phyloP scores from a whole-genome alignment of 2,113 vertebrate species.

The Mus spicilegus region DNA sequence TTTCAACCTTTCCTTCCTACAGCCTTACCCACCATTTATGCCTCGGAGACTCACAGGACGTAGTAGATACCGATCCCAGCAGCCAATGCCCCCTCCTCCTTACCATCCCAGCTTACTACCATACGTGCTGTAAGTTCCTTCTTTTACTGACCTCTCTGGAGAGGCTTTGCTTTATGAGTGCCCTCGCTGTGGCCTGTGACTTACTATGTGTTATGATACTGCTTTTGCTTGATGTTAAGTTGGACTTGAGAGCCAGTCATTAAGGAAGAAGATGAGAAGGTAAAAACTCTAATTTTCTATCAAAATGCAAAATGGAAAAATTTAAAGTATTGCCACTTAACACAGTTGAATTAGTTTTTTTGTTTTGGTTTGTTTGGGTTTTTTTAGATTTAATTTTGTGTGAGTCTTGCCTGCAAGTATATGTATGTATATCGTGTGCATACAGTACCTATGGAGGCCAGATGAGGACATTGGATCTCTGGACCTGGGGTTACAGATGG shows the following conservation, averaged over 20 bases:
- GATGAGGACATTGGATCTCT: background rate
- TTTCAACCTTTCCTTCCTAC: constrained; percentile 71
- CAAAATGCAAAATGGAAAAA: background rate
- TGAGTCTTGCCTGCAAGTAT: background rate
- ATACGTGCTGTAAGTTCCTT: constrained; percentile 93
- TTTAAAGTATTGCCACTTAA: background rate
- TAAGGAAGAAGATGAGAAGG: background rate
- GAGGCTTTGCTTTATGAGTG: constrained; percentile 1
- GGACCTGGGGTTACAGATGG: background rate
- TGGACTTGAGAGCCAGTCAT: background rate
- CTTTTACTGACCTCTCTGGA: constrained; percentile 42
- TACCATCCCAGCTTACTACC: constrained; percentile 98
- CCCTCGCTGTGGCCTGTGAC: background rate
- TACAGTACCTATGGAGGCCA: background rate
- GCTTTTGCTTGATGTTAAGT: background rate
- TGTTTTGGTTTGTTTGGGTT: background rate
- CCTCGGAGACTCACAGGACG: constrained; percentile 95
- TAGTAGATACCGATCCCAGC: constrained; percentile 95
- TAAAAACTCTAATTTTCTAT: background rate
- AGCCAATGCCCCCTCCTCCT: constrained; percentile 93
- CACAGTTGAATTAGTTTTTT: background rate
- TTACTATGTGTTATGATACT: constrained; percentile 9
- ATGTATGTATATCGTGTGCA: background rate
- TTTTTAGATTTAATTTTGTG: background rate
- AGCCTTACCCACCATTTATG: constrained; percentile 98